phyloP scores from a whole-genome alignment of 2,888 invertebrate species.

The Xestia rhomboidea region DNA sequence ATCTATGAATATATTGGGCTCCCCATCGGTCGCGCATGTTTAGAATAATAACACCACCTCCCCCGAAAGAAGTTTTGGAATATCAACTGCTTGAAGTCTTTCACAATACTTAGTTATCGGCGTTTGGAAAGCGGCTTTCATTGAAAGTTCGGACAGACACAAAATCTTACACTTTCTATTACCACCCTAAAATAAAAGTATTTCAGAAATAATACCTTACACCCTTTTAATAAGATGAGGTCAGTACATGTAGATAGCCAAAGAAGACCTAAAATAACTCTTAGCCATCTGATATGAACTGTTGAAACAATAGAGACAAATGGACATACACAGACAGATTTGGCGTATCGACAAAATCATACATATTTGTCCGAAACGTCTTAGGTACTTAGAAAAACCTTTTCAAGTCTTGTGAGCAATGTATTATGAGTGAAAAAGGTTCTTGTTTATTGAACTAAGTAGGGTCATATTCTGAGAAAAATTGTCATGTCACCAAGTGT shows the following conservation, averaged over 20 bases:
- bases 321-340: not conserved
- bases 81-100: conserved; percentile 1
- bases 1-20: conserved; percentile 5
- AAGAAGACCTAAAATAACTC: conserved; percentile 45
- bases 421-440: conserved; percentile 24
- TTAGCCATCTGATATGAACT: not conserved
- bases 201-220: not conserved
- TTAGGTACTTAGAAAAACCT: conserved; percentile 24
- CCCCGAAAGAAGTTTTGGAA: not conserved
- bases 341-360: conserved; percentile 6
- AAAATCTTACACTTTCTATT: not conserved
- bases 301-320: conserved; percentile 24
- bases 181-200: not conserved
- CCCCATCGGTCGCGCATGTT: not conserved
- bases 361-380: conserved; percentile 26
- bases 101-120: not conserved
- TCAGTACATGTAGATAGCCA: not conserved
- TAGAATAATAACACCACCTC: not conserved
- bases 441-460: not conserved
- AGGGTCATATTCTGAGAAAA: conserved; percentile 26
- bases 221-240: conserved; percentile 6
- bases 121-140: not conserved
- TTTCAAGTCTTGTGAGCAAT: conserved; percentile 18
- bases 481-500: conserved; percentile 4
- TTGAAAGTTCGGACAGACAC: not conserved